Evolutionary conservation across 1,140 invertebrate species (phyloP), one percentile per base, ranked within the genome.

Genomic region (Agrypnia vestita): DNA sequence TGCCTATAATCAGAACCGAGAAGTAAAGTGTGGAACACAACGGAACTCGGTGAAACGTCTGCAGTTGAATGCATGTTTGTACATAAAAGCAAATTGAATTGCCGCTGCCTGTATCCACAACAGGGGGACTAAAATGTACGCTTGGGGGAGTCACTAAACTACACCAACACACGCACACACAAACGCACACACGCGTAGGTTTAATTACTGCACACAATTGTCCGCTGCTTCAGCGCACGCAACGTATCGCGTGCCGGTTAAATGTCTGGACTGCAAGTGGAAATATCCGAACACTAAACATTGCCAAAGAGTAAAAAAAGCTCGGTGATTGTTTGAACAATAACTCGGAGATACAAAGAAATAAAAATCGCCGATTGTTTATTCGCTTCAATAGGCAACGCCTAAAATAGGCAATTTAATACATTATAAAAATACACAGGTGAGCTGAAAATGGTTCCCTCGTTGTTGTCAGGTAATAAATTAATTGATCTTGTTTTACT

Each of bases 51-150:
- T 71, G 17, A 71, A 71, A 51, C 47, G 67, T 17, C 67, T 71
- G 67, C 67, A 71, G 67, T 71, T 53, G 67, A 71, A 71, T 49
- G 67, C 67, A 51, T 71, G 67, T 71, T 71, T 71, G 47, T 71
- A 71, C 47, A 71, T 71, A 71, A 21, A 71, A 25, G 67, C 44
- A 71, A 71, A 71, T 71, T 51, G 67, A 71, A 71, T 71, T 71
- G 44, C 67, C 19, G 67, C 46, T 15, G 67, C 46, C 46, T 11
- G 67, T 51, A 25, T 47, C 25, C n/a, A 51, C 47, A 21, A 49
- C 12, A 47, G 67, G 44, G 67, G 21, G 47, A 21, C 15, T 13
- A 51, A 9, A 69, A 71, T 53, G 51, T 71, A 71, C 61, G 67
- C 67, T 71, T 53, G 67, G 67, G 67, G 46, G 67, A 71, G 67